Base-by-base conservation (phyloP, 2,888 invertebrate species). In the Neoitamus cyanurus region DNA sequence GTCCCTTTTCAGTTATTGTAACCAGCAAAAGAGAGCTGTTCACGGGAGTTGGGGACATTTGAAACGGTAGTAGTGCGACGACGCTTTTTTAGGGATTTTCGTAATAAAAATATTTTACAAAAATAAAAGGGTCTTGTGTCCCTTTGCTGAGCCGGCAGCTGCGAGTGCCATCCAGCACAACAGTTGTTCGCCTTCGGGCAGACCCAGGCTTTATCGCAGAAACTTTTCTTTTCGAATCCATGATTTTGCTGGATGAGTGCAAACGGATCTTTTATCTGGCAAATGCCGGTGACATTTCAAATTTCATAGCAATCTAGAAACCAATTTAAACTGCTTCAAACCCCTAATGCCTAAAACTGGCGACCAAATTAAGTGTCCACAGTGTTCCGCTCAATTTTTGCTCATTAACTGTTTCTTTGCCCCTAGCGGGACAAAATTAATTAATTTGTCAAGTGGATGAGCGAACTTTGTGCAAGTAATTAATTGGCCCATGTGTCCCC, bases 391-490 rank as follows among this genome's bases (percentile, higher is more conserved):
- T 58, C 58, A 58, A 58, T 58, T 58, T 58, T 58, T 15, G 58
- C 25, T 20, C 9, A 58, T 58, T 20, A 58, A 58, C 7, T 25
- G 58, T 58, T 77, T 77, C 37, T 37, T 77, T 77, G 28, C 28
- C 42, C 42, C 13, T 42, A 6, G n/a, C 25, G 20, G 9, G 28
- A n/a, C 28, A 36, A 77, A 77, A 46, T 46, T 77, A 77, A 77
- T 77, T 77, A 77, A 77, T 77, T 73, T 77, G 77, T 77, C 77
- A 46, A 77, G 77, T 77, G 77, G 77, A 77, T 28, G 77, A 77
- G 42, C 28, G 37, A 77, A 77, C 25, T 77, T 77, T 77, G 77
- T 77, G 46, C 42, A 42, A 46, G 46, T 77, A 46, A 77, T 77
- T 77, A 77, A 77, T 77, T 25, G 25, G 46, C 20, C 20, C 46